These are phyloP conservation scores for Drosophila nigritarsus DNA, from an alignment of 2,888 invertebrate species.

Conservation along the genomic window DNA sequence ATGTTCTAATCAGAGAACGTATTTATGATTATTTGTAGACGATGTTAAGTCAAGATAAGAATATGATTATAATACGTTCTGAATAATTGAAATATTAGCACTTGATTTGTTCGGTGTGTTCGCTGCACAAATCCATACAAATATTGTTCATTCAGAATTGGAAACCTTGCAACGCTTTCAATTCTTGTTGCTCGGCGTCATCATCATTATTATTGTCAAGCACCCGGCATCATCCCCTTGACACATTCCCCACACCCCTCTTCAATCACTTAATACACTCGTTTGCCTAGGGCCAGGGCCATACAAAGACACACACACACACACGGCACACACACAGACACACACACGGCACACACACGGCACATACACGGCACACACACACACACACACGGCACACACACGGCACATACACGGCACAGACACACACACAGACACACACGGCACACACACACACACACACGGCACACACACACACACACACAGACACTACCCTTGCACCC, in stretches of 20 bases:
- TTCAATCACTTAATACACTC: slow-evolving; percentile 55
- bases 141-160: slow-evolving; percentile 27
- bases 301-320: slow-evolving; percentile 8
- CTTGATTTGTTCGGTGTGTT: not conserved
- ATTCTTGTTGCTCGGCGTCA: slow-evolving; percentile 32
- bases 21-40: not conserved
- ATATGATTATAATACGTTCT: no score
- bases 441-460: not conserved
- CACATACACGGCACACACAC: no score
- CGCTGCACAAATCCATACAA: slow-evolving; percentile 11
- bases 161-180: slow-evolving; percentile 28
- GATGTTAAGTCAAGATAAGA: not conserved
- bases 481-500: not conserved
- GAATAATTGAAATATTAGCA: not conserved
- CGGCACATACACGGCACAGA: not conserved
- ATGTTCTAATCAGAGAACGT: slow-evolving; percentile 13
- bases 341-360: not conserved
- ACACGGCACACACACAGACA: not conserved
- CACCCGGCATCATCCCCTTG: slow-evolving; percentile 4
- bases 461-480: not conserved
- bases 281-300: slow-evolving; percentile 57
- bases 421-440: not conserved
- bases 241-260: not conserved
- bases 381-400: not conserved
- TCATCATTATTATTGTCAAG: slow-evolving; percentile 30